phyloP scores from a whole-genome alignment of 2,888 invertebrate genomes.

The Neoascia interrupta region DNA sequence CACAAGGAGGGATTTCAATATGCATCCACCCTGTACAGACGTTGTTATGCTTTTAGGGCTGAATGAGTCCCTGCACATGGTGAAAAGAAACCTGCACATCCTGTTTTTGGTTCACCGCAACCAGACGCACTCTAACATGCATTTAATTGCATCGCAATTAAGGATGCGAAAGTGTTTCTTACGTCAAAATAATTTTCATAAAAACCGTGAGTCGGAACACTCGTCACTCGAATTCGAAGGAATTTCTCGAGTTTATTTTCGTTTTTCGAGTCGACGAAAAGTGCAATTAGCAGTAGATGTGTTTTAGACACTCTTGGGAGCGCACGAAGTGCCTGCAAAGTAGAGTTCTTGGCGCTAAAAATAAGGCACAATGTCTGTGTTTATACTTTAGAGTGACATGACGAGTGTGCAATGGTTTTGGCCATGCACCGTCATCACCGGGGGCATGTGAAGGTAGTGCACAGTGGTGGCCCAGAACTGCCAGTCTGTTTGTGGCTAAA shows the following conservation, averaged over 20 bases:
- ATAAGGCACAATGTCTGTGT: no score
- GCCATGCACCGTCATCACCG: no score
- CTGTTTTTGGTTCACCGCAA: conserved; percentile 8
- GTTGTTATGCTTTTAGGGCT: conserved; percentile 20
- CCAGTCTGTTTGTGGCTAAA: conserved; percentile 29
- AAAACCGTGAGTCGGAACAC: no score
- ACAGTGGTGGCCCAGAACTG: conserved; percentile 54
- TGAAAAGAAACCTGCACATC: conserved; percentile 4
- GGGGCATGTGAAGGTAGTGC: conserved; percentile 21
- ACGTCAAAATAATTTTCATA: no score
- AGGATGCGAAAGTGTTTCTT: no score
- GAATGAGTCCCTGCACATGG: conserved; percentile 17
- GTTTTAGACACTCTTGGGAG: conserved; percentile 12
- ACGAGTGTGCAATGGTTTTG: no score
- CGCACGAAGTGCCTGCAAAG: conserved; percentile 17
- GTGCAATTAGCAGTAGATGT: conserved; percentile 36
- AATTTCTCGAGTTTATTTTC: conserved; percentile 48
- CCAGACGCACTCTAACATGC: conserved; percentile 10
- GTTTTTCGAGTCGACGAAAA: conserved; percentile 40
- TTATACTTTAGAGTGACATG: no score
- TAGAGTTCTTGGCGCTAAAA: conserved; percentile 35
- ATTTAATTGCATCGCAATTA: conserved; percentile 43
- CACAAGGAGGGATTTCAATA: conserved; percentile 28
- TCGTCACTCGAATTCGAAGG: no score
- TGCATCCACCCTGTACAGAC: conserved; percentile 11